Conservation (phyloP, 2,888 invertebrate species). For the Xanthorhoe spadicearia region DNA sequence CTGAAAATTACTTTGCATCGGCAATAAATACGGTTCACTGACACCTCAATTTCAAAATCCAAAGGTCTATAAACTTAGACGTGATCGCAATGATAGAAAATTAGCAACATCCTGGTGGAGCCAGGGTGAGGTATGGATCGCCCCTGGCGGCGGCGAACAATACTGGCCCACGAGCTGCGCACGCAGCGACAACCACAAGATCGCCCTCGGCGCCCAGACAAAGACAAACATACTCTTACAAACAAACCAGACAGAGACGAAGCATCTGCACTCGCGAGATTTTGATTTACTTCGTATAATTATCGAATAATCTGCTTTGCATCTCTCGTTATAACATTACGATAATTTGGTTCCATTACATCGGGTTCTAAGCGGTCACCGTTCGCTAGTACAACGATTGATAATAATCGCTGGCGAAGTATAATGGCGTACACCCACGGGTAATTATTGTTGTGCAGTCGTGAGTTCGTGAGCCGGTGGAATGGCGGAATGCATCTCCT, state of each 20-base stretch:
- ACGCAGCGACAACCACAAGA: slow-evolving; percentile 62
- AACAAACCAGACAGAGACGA: slow-evolving; percentile 58
- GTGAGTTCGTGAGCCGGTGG: slow-evolving; percentile 83
- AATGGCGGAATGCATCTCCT: slow-evolving; percentile 84
- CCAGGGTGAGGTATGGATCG: slow-evolving; percentile 78
- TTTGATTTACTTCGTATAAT: slow-evolving; percentile 82
- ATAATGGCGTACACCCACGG: slow-evolving; percentile 85
- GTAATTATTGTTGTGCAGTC: slow-evolving; percentile 85
- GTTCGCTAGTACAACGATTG: slow-evolving; percentile 81
- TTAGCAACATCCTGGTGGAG: slow-evolving; percentile 81
- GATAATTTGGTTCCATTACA: slow-evolving; percentile 83
- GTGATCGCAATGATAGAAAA: slow-evolving; percentile 82
- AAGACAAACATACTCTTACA: slow-evolving; percentile 51
- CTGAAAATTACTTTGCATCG: slow-evolving; percentile 54
- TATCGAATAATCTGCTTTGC: slow-evolving; percentile 84
- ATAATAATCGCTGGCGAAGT: slow-evolving; percentile 84
- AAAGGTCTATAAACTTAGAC: slow-evolving; percentile 77
- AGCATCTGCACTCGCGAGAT: slow-evolving; percentile 64
- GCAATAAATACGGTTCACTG: slow-evolving; percentile 78
- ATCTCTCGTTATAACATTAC: slow-evolving; percentile 83
- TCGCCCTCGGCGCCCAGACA: slow-evolving; percentile 62
- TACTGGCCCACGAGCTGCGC: slow-evolving; percentile 64
- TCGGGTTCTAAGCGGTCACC: slow-evolving; percentile 81
- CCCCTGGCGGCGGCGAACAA: slow-evolving; percentile 73
- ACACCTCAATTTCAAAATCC: slow-evolving; percentile 80